Base-by-base conservation (phyloP, 2,888 invertebrate species). In the Clunio marinus region DNA sequence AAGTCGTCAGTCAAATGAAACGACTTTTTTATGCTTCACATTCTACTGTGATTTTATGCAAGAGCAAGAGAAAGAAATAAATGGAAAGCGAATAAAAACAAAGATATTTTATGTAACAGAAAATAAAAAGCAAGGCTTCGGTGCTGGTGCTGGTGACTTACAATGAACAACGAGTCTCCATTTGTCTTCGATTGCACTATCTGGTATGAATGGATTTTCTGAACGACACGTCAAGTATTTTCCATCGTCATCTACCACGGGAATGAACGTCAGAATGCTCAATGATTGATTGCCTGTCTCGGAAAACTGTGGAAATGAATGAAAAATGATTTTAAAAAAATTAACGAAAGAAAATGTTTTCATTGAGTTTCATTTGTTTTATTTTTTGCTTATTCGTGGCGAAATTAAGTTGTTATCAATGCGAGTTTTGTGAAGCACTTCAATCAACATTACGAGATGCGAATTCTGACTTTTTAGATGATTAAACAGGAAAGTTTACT, bases 111-210 rank as follows among this genome's bases (percentile, higher is more conserved):
- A 8, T 60, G 60, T 57, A 20, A 24, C 13, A 8, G 22, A 4
- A 57, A 57, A 22, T 7, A 57, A 60, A 60, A 32, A 5, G n/a
- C n/a, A n/a, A n/a, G n/a, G n/a, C n/a, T n/a, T 20, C n/a, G n/a
- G n/a, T n/a, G n/a, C n/a, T n/a, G n/a, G 22, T 15, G 15, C n/a
- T n/a, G n/a, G n/a, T 15, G 15, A 88, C 90, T 92, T 83, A 91
- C 93, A 93, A 78, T 91, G 90, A 75, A 93, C 92, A 79, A 90
- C 88, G 76, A 93, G 84, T 74, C 87, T 83, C 90, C 91, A 91
- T 82, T 88, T 89, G 81, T 91, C 91, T 81, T 93, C 93, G 70
- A 91, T 84, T 71, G 87, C 87, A 72, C 90, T 91, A 79, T 88
- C 88, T 69, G 86, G 84, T 76, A 93, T 90, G 80, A 85, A 86